A percentile compares a stretch with the other conserved stretches of the same genome.
Conservation (phyloP, 1,140 invertebrate genomes). For the Cheumatopsyche charites region DNA sequence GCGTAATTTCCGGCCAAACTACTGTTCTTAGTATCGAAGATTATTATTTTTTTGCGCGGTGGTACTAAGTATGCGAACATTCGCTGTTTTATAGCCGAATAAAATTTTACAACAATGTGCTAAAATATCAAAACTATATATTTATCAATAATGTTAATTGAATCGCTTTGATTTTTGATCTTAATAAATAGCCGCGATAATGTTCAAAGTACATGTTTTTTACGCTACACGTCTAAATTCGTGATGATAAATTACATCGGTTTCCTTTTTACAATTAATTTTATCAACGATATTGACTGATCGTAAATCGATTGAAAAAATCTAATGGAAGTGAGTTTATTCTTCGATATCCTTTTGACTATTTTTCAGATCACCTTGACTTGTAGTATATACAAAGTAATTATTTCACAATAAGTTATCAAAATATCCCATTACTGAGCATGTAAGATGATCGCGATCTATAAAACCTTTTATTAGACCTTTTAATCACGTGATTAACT, state of each 20-base stretch:
- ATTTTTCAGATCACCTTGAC: neutral
- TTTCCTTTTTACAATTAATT: slow-evolving; percentile 10
- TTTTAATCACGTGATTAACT: slow-evolving; percentile 17
- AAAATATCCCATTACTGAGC: neutral
- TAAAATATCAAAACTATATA: neutral
- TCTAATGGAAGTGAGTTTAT: neutral
- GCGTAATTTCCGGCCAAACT: slow-evolving; percentile 32
- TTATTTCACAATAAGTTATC: slow-evolving; percentile 10
- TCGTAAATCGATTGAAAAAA: neutral
- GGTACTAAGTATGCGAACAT: neutral
- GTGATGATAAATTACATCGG: neutral
- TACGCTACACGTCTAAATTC: neutral
- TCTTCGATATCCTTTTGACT: slow-evolving; percentile 1
- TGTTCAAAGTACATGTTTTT: neutral
- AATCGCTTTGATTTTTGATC: neutral
- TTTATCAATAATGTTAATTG: neutral
- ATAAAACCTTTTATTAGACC: slow-evolving; percentile 12
- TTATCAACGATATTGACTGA: slow-evolving; percentile 1
- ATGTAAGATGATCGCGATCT: neutral
- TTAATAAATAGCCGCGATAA: neutral
- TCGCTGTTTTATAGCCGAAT: neutral
- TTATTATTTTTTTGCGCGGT: neutral
- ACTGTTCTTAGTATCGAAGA: slow-evolving; percentile 12
- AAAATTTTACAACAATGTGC: neutral
- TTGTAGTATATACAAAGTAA: neutral